Base-by-base conservation (phyloP, 2,888 invertebrate genomes). In the Dynastes maya region DNA sequence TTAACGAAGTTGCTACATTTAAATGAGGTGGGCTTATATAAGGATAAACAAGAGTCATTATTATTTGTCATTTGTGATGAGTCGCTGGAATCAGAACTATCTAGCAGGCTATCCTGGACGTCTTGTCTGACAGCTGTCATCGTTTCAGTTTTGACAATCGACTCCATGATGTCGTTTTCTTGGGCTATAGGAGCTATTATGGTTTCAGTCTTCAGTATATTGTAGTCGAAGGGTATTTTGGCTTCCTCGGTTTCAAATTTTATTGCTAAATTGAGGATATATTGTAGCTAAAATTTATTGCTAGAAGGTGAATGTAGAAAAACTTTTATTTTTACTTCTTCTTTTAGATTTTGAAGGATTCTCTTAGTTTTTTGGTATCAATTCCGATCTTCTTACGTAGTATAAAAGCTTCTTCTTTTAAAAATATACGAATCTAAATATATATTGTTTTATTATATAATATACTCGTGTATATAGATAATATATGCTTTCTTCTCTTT, bases 1-100 rank as follows among this genome's bases (percentile, higher is more conserved):
- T 88, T 89, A 65, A 88, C 88, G 81, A 89, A 86, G 83, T 88
- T 87, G 82, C 87, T 87, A 80, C 88, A 88, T 81, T 89, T 89
- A 76, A 88, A 84, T 16, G 86, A 79, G 4, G 76, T 68, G 1
- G 78, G 45, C 58, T 80, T 80, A 27, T 80, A 80, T 27, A 80
- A 27, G 13, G 71, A 71, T 29, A 79, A 32, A 78, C 83, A 83
- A 63, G 82, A 81, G 72, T 85, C 84, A 81, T 85, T 85, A 72
- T 83, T 83, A 74, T 83, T 83, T 27, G 80, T 78, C 61, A 82
- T 68, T 64, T 84, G 84, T 77, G 88, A 88, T 58, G 88, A 88
- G 80, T 88, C 88, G 81, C 87, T 88, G 63, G 88, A 88, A 80
- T 88, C 88, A 64, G 87, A 87, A 81, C 87, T 88, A 63, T 88